Percentiles rank a stretch among this genome's conserved stretches.
Evolutionary conservation across 2,797 vertebrate species (phyloP).

Genomic region (Hirundo rustica): DNA sequence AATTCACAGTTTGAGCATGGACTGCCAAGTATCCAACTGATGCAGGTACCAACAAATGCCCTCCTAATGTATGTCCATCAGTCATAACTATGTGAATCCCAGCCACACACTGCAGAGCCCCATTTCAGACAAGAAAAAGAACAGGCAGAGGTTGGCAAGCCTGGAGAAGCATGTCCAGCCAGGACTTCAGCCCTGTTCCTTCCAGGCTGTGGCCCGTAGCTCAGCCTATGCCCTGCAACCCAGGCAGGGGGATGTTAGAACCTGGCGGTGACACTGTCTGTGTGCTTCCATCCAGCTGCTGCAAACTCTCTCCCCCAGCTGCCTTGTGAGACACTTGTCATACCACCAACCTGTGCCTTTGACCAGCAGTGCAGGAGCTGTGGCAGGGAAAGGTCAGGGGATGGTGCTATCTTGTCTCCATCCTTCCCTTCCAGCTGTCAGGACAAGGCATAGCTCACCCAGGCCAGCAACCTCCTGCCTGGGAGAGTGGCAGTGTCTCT

Average conservation of each 20-base stretch:
- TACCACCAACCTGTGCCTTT: neutral
- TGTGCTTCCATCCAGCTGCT: neutral
- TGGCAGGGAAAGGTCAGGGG: neutral
- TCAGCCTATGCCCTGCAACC: neutral
- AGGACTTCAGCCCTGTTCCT: neutral
- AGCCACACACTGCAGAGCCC: neutral
- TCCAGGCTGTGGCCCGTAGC: neutral
- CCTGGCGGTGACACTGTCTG: accelerated
- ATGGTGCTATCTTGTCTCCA: neutral
- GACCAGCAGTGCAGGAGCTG: neutral
- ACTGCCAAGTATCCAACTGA: neutral
- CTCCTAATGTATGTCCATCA: neutral
- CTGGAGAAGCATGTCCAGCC: neutral
- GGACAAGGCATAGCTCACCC: neutral
- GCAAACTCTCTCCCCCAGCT: neutral
- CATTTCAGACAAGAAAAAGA: neutral
- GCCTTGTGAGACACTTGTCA: neutral
- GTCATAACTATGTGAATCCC: neutral
- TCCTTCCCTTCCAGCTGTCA: neutral
- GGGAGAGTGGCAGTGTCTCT: neutral
- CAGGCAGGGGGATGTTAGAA: neutral
- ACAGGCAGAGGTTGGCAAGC: neutral
- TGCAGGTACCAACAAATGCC: neutral
- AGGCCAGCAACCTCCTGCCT: neutral
- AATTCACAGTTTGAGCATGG: neutral